These are phyloP conservation scores for Sebastes glaucus DNA, from an alignment of 2,797 vertebrate genomes.

Conservation along the genomic window DNA sequence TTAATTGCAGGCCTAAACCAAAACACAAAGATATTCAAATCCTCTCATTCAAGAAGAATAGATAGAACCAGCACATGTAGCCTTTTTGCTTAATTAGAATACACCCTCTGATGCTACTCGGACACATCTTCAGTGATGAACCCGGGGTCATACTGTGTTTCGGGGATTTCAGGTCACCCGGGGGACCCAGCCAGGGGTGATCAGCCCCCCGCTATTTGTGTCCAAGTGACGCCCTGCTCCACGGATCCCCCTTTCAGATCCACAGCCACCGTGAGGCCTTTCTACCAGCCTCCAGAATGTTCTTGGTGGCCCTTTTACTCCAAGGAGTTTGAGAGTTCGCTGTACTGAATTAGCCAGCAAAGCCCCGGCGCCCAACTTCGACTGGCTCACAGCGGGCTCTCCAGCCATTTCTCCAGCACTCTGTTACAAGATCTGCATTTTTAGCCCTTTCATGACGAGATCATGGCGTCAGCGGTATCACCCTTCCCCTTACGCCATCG, in stretches of 20 bases:
- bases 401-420: neutral
- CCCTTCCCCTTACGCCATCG: neutral
- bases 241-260: neutral
- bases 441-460: neutral
- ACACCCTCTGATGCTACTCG: neutral
- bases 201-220: neutral
- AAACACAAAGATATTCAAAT: neutral
- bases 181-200: neutral
- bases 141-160: neutral
- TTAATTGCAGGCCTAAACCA: neutral
- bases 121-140: neutral
- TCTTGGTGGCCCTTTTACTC: neutral
- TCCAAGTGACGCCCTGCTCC: too few species aligned
- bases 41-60: neutral
- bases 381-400: neutral
- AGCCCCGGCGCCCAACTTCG: neutral
- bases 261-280: too few species aligned
- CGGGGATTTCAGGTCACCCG: accelerated
- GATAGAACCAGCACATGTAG: neutral
- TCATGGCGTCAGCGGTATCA: accelerated
- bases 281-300: neutral
- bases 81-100: neutral
- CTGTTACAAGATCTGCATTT: neutral
- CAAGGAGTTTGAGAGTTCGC: neutral
- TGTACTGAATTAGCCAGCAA: neutral